These are phyloP conservation scores for Pelagia noctiluca DNA, from an alignment of 30 jellyfish, hydroid and myxozoan species.

Conservation along the genomic window DNA sequence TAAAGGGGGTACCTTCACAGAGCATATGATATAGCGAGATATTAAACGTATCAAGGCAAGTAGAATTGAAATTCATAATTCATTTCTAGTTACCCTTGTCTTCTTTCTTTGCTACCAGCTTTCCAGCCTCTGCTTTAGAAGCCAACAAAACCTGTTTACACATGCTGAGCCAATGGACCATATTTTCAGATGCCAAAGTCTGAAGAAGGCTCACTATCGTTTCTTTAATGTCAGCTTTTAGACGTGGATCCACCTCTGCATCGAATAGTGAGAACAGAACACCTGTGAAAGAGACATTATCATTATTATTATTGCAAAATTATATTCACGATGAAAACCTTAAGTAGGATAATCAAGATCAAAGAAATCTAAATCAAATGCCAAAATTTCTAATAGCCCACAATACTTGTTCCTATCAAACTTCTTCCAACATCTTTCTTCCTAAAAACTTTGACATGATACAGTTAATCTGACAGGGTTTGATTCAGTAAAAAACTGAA, in stretches of 20 bases:
- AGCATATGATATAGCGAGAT: too few species aligned
- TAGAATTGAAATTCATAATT: too few species aligned
- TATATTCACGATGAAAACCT: too few species aligned
- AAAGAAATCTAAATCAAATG: not conserved
- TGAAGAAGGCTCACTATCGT: constrained; percentile 88
- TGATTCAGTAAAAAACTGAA: too few species aligned
- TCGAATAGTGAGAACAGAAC: constrained; percentile 89
- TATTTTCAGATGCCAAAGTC: constrained; percentile 79
- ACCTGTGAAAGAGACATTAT: constrained; percentile 36
- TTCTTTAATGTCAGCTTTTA: constrained; percentile 90
- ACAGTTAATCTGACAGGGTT: too few species aligned
- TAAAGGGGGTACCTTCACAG: too few species aligned
- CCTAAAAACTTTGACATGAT: too few species aligned
- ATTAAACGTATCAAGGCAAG: too few species aligned
- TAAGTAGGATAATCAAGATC: not conserved
- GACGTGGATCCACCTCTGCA: constrained; percentile 88
- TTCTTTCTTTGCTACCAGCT: constrained; percentile 20
- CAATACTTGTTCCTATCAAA: too few species aligned
- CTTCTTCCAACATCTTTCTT: too few species aligned
- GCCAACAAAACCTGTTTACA: constrained; percentile 98
- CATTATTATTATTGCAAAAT: not conserved
- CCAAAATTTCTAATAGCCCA: too few species aligned
- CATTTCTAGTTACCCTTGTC: constrained; percentile 44
- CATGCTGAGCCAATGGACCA: constrained; percentile 92
- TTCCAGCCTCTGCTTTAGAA: constrained; percentile 87